A percentile compares a stretch with the other conserved stretches of the same genome.
phyloP scores from a whole-genome alignment of 2,797 vertebrate species.

The Notamacropus eugenii region DNA sequence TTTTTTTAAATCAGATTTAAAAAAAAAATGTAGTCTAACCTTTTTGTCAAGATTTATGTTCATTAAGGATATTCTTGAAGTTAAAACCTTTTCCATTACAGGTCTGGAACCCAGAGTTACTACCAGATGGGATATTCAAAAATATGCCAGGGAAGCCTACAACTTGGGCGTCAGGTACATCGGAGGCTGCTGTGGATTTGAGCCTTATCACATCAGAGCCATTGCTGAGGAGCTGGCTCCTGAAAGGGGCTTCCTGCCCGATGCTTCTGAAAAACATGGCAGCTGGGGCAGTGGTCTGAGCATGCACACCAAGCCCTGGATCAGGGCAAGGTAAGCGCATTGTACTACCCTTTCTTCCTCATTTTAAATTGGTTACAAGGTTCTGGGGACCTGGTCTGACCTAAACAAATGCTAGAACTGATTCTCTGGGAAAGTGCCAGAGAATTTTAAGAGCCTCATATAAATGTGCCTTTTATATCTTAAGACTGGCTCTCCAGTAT shows the following conservation, averaged over 20 bases:
- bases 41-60: neutral
- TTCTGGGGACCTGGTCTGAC: neutral
- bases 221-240: slow-evolving; percentile 92
- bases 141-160: slow-evolving; percentile 93
- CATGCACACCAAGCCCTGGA: slow-evolving; percentile 97
- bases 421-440: neutral
- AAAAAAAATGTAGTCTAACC: neutral
- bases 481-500: neutral
- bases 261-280: slow-evolving; percentile 94
- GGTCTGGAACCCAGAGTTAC: slow-evolving; percentile 93
- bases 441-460: neutral
- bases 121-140: slow-evolving; percentile 95
- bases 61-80: neutral
- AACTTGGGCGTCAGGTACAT: slow-evolving; percentile 91
- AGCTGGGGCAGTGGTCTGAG: slow-evolving; percentile 90
- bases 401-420: neutral
- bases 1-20: neutral
- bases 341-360: neutral
- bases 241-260: slow-evolving; percentile 90
- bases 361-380: neutral
- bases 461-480: neutral
- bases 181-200: slow-evolving; percentile 95
- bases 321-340: slow-evolving; percentile 91
- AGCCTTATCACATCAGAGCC: slow-evolving; percentile 94
- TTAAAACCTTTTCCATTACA: slow-evolving; percentile 76